These are phyloP conservation scores for Potorous gilbertii DNA, from an alignment of 2,797 vertebrate genomes.

Conservation along the genomic window DNA sequence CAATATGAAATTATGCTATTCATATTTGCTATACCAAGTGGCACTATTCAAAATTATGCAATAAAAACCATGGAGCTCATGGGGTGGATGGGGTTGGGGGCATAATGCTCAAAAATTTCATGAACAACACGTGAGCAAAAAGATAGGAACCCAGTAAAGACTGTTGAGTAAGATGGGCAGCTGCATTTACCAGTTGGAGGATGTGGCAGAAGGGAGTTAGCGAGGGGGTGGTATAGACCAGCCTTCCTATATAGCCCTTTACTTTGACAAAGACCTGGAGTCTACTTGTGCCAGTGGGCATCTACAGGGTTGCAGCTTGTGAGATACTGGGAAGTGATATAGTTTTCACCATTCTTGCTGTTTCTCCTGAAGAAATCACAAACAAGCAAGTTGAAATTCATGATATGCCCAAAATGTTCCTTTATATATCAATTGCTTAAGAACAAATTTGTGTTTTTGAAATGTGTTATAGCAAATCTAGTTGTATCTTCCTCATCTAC, in stretches of 20 bases:
- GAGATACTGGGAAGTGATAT: background rate
- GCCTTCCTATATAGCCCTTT: background rate
- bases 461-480: background rate
- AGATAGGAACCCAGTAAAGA: background rate
- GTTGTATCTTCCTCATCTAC: background rate
- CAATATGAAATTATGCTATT: background rate
- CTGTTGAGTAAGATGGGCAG: background rate
- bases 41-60: background rate
- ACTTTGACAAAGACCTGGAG: background rate
- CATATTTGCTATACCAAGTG: background rate
- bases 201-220: background rate
- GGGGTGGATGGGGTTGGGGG: background rate
- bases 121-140: background rate
- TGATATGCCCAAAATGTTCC: background rate
- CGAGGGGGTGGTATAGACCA: background rate
- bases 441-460: background rate
- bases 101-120: background rate
- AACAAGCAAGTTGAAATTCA: background rate
- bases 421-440: background rate
- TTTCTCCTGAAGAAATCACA: background rate
- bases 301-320: background rate
- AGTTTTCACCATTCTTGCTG: background rate
- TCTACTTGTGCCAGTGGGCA: background rate
- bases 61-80: background rate
- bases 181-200: background rate